phyloP scores from a whole-genome alignment of 1,140 invertebrate genomes.

The Heliconius melpomene region DNA sequence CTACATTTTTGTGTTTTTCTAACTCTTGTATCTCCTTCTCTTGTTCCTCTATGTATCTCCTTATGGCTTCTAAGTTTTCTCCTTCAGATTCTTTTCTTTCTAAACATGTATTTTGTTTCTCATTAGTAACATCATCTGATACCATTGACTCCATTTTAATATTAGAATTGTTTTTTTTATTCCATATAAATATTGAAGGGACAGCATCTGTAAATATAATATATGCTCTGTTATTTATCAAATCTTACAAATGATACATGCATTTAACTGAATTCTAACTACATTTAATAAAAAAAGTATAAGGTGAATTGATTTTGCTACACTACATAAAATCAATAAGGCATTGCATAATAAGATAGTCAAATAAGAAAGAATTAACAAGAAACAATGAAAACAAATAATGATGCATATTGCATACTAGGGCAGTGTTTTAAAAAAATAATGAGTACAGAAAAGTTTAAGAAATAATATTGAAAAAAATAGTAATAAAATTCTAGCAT shows the following conservation, averaged over 20 bases:
- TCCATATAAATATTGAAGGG: constrained; percentile 71
- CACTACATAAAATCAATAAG: background rate
- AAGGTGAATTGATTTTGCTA: background rate
- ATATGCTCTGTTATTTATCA: background rate
- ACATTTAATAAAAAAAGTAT: background rate
- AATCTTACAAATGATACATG: background rate
- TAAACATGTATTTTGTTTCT: constrained; percentile 34
- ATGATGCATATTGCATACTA: background rate
- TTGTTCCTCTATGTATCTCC: constrained; percentile 65
- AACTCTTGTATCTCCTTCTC: constrained; percentile 47
- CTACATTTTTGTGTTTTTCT: constrained; percentile 31
- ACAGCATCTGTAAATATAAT: constrained; percentile 54
- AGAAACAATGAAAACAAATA: constrained; percentile 9
- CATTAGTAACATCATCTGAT: constrained; percentile 27
- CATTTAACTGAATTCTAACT: background rate
- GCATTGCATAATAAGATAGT: constrained; percentile 36
- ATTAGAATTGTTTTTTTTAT: constrained; percentile 22
- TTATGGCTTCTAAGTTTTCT: constrained; percentile 68
- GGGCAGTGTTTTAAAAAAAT: background rate
- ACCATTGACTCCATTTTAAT: constrained; percentile 41
- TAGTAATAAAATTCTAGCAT: background rate
- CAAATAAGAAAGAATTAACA: constrained; percentile 21
- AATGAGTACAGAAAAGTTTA: background rate
- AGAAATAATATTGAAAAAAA: background rate
- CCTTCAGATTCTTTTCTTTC: constrained; percentile 55